phyloP scores from a whole-genome alignment of 2,797 vertebrate genomes.

The Periparus ater region DNA sequence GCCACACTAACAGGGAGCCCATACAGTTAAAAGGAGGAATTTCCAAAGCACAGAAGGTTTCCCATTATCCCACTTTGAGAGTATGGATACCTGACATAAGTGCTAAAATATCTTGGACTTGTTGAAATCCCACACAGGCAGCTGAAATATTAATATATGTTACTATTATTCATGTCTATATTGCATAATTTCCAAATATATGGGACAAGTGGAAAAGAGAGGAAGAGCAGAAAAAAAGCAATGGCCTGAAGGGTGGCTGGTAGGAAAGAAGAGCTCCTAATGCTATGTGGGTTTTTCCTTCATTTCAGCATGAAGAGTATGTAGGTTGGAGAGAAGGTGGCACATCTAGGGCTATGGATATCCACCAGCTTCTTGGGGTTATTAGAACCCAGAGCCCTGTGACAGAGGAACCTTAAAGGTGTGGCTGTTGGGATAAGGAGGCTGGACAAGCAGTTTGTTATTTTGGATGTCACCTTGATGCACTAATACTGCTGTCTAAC shows the following conservation, averaged over 20 bases:
- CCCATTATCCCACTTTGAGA: constrained; percentile 14
- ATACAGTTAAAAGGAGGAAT: background rate
- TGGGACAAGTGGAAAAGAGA: background rate
- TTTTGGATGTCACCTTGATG: constrained; percentile 7
- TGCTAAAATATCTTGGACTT: background rate
- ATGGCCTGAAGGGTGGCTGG: background rate
- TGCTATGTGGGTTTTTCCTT: background rate
- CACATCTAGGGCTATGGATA: background rate
- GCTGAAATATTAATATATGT: constrained; percentile 7
- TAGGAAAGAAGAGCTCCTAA: background rate
- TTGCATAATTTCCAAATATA: background rate
- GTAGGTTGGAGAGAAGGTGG: background rate
- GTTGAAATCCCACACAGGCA: constrained; percentile 9
- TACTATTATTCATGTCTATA: background rate
- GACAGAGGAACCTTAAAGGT: background rate
- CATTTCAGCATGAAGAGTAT: background rate
- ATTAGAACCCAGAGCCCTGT: background rate
- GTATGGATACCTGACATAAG: background rate
- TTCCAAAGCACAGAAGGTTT: constrained; percentile 5
- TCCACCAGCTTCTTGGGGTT: background rate
- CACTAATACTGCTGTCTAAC: background rate
- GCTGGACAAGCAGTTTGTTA: constrained; percentile 11
- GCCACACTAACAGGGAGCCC: background rate
- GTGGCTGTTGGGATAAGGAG: background rate
- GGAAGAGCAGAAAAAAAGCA: background rate